Conservation (phyloP, 2,888 invertebrate genomes). For the Micoletzkya japonica region DNA sequence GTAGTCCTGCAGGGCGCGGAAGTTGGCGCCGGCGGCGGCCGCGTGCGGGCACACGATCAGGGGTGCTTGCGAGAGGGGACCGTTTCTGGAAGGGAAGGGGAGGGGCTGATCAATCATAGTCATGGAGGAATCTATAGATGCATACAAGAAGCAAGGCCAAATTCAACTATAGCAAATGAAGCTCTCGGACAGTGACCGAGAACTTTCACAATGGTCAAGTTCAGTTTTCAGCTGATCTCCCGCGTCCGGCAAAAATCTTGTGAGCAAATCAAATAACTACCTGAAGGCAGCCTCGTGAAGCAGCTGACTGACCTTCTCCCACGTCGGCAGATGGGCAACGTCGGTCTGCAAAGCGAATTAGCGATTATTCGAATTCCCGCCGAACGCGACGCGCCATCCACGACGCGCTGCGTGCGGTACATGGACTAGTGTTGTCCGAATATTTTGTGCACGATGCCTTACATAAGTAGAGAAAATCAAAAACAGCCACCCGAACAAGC, state of each 20-base stretch:
- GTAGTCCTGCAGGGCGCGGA: slow-evolving; percentile 17
- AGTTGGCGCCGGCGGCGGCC: slow-evolving; percentile 10
- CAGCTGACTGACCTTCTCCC: slow-evolving; percentile 5
- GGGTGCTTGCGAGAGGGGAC: slow-evolving; percentile 19
- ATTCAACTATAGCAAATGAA: not conserved
- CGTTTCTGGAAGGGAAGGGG: slow-evolving; percentile 10
- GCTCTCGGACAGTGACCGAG: not conserved
- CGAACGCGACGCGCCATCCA: no score
- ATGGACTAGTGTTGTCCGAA: no score
- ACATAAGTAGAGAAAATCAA: no score
- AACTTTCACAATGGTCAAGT: not conserved
- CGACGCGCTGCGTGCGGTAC: no score
- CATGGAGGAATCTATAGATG: no score
- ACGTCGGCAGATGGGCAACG: slow-evolving; percentile 18
- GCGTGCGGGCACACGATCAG: not conserved
- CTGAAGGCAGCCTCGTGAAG: slow-evolving; percentile 27
- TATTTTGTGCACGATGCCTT: no score
- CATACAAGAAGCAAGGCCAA: no score
- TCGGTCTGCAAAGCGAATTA: slow-evolving; percentile 6
- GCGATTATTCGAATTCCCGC: no score
- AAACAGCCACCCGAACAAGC: no score
- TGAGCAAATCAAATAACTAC: not conserved
- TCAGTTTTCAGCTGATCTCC: not conserved
- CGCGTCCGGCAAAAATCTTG: not conserved
- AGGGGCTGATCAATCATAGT: not conserved